Evolutionary conservation across 2,113 vertebrate genomes (phyloP), one percentile per base, ranked within the genome.

Genomic region (Lamprotornis superbus): DNA sequence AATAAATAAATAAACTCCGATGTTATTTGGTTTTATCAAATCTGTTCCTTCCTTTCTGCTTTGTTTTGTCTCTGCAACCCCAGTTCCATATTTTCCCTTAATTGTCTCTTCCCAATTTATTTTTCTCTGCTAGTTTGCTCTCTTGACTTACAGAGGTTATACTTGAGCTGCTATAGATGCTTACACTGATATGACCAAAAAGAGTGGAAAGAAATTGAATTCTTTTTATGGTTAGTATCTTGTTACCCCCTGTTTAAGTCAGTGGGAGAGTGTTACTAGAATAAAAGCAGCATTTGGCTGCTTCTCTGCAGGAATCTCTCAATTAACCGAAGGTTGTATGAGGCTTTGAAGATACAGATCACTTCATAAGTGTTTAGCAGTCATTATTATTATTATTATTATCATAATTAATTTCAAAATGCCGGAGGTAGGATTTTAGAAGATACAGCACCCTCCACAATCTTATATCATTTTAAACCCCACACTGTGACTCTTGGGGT

Each of bases 271-370:
- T 35, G 33, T 87, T 76, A 46, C 67, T 91, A 49, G 89, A 93
- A 52, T 44, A 87, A 35, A 42, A 79, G 53, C 60, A 89, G 37
- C 61, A 25, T 81, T 87, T 93, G 61, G 42, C 64, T 82, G 57
- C 53, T 87, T 68, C 74, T 95, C 77, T 89, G 61, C 61, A 79
- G 81, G 74, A 82, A 56, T 95, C 73, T 59, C 79, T 94, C 76
- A 84, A 75, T 95, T 94, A 93, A 56, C 79, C 4, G 2, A 92
- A 78, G 80, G 91, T 94, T 87, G 33, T 78, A 15, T n/a, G 31
- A 40, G 33, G 46, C 63, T 93, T 91, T 87, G 87, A 93, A 91
- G 89, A 90, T 93, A 87, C 8, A 85, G 93, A 93, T 95, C 81
- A 70, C 53, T 83, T 83, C 7, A 1, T 69, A 81, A 89, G 63